phyloP scores from a whole-genome alignment of 1,140 invertebrate species.

The Drosophila nigromelanica region DNA sequence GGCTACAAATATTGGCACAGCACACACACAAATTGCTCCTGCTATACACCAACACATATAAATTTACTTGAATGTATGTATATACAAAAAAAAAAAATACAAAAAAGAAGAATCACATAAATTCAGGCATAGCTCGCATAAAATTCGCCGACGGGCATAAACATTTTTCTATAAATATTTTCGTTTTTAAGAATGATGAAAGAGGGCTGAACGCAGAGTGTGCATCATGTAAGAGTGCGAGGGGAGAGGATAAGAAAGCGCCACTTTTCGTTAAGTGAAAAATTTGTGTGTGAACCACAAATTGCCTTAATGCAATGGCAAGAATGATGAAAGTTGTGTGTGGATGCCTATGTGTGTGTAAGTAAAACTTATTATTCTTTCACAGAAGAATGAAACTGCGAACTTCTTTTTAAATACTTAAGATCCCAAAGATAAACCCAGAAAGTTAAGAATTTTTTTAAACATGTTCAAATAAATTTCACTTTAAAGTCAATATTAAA shows the following conservation, averaged over 20 bases:
- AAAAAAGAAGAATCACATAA: conserved; percentile 42
- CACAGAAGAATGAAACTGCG: not conserved
- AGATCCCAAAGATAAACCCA: not conserved
- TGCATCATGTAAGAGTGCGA: not conserved
- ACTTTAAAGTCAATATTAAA: too few species aligned
- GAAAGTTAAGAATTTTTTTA: too few species aligned
- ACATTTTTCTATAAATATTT: conserved; percentile 60
- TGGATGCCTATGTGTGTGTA: not conserved
- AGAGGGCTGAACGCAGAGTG: conserved; percentile 15
- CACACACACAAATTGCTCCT: conserved; percentile 41
- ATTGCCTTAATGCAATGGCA: conserved; percentile 47
- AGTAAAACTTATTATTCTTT: conserved; percentile 1
- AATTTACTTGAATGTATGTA: conserved; percentile 12
- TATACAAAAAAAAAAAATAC: conserved; percentile 4
- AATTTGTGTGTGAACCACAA: conserved; percentile 37
- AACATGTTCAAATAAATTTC: too few species aligned
- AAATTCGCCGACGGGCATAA: conserved; percentile 47
- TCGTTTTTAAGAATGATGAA: conserved; percentile 51
- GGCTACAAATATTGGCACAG: conserved; percentile 48
- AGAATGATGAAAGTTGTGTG: conserved; percentile 24
- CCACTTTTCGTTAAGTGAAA: conserved; percentile 46
- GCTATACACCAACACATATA: conserved; percentile 3
- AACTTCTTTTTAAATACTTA: not conserved
- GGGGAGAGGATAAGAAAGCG: not conserved
- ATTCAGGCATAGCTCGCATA: conserved; percentile 52